These are phyloP conservation scores for Botia almorhae DNA, from an alignment of 2,797 vertebrate species.

Conservation along the genomic window DNA sequence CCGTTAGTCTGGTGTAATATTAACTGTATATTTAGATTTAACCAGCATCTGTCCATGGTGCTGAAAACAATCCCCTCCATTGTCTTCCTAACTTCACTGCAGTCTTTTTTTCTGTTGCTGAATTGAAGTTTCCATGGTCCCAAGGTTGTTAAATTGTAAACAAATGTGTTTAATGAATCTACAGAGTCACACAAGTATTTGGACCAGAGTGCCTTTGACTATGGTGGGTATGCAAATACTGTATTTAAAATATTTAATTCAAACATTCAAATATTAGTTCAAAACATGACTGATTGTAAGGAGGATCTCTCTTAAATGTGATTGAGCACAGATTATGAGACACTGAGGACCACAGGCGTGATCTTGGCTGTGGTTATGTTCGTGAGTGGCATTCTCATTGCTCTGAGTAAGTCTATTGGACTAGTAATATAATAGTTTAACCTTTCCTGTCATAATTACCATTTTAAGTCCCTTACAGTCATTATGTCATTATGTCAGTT, in stretches of 20 bases:
- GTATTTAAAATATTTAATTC: not conserved
- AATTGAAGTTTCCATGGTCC: not conserved
- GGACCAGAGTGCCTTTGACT: conserved; percentile 79
- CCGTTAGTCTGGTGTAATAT: not conserved
- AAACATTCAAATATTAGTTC: conserved; percentile 1
- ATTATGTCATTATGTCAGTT: not conserved
- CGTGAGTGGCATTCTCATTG: conserved; percentile 81
- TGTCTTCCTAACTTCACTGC: conserved; percentile 4
- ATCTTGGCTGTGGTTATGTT: conserved; percentile 80
- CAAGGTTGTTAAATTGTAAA: not conserved
- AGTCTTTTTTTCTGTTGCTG: not conserved
- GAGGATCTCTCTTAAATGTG: not conserved
- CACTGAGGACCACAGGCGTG: conserved; percentile 79
- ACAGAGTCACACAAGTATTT: conserved; percentile 67
- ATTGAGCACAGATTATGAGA: conserved; percentile 79
- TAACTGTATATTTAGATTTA: not conserved
- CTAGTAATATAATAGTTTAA: not conserved
- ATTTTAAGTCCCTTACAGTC: too few relatives aligned
- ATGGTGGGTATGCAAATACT: conserved; percentile 70
- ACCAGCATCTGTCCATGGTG: conserved; percentile 47
- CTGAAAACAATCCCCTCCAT: conserved; percentile 30
- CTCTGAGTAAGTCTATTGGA: conserved; percentile 78
- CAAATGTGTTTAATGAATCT: conserved; percentile 46
- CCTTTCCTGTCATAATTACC: not conserved
- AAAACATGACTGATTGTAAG: not conserved